Evolutionary conservation across 2,888 invertebrate species (phyloP).

Genomic region (Clostera curtula): DNA sequence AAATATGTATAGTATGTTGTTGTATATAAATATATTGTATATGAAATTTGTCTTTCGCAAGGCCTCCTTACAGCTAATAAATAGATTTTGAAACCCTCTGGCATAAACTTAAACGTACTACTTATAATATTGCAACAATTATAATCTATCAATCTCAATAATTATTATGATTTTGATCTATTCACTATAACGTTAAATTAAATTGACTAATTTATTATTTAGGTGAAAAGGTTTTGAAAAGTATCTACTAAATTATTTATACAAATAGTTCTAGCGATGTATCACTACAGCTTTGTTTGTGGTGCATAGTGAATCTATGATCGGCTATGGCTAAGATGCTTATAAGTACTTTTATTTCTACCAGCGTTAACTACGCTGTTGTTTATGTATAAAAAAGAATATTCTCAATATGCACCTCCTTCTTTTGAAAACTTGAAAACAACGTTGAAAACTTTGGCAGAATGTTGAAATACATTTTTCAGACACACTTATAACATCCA

Average conservation of each 20-base stretch:
- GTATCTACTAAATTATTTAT: constrained; percentile 27
- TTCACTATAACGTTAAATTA: constrained; percentile 37
- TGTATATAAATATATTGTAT: too few relatives aligned
- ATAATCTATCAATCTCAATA: constrained; percentile 50
- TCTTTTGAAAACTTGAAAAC: too few relatives aligned
- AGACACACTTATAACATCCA: too few relatives aligned
- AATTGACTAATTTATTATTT: constrained; percentile 64
- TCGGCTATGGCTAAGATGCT: too few relatives aligned
- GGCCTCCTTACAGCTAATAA: constrained; percentile 19
- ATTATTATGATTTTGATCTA: constrained; percentile 34
- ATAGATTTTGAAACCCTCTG: constrained; percentile 21
- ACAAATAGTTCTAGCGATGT: constrained; percentile 32
- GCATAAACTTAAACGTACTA: constrained; percentile 30
- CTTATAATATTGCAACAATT: constrained; percentile 46
- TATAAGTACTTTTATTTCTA: too few relatives aligned
- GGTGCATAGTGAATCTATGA: too few relatives aligned
- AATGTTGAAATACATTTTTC: too few relatives aligned
- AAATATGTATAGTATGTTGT: constrained; percentile 14
- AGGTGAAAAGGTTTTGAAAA: constrained; percentile 30
- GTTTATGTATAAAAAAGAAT: too few relatives aligned
- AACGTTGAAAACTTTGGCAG: too few relatives aligned
- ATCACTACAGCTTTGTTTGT: too few relatives aligned
- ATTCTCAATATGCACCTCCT: too few relatives aligned
- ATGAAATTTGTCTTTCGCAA: constrained; percentile 20
- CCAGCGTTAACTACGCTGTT: too few relatives aligned